Conservation (phyloP, 2,113 vertebrate genomes). For the Neotragus pygmaeus region DNA sequence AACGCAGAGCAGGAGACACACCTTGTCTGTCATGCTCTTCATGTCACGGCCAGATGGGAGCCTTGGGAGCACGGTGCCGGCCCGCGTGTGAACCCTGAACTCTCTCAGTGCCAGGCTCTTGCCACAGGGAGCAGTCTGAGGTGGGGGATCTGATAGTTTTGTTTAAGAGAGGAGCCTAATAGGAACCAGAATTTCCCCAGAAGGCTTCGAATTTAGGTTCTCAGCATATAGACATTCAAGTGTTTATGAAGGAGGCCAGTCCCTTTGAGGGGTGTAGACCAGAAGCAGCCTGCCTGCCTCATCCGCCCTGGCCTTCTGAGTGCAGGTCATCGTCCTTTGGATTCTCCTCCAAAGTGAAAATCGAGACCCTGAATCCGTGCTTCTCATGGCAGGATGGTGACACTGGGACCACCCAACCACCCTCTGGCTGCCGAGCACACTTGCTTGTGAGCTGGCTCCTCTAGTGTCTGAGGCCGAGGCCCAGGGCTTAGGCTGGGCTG, state of each 20-base stretch:
- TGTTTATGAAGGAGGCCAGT: not conserved
- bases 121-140: not conserved
- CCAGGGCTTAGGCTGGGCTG: not conserved
- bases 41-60: accelerated
- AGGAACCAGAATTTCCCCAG: not conserved
- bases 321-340: not conserved
- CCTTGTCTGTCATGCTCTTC: not conserved
- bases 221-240: not conserved
- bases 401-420: not conserved
- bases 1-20: not conserved
- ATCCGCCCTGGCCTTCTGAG: not conserved
- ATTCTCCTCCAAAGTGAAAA: not conserved
- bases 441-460: not conserved
- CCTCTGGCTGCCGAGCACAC: not conserved
- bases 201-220: not conserved
- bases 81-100: not conserved
- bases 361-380: accelerated
- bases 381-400: not conserved
- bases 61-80: accelerated
- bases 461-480: not conserved
- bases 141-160: not conserved
- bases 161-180: not conserved
- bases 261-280: not conserved
- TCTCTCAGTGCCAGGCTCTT: not conserved
- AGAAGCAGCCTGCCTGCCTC: not conserved